phyloP scores from a whole-genome alignment of 2,888 invertebrate genomes.

The Scaptomyza flava region DNA sequence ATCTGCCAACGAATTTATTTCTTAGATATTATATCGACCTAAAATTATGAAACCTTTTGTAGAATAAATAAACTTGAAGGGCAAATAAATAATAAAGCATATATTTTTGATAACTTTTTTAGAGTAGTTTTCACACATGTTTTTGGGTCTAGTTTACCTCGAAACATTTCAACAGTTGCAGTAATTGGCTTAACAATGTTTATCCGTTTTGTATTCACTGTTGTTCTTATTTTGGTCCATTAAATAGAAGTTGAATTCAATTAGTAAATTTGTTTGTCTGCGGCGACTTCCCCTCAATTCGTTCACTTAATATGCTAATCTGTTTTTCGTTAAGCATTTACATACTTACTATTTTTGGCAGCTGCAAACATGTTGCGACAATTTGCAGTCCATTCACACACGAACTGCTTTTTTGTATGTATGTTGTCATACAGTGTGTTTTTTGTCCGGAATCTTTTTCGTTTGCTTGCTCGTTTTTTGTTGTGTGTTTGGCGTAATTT shows the following conservation, averaged over 20 bases:
- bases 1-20: too few relatives aligned
- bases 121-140: not conserved
- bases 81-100: too few relatives aligned
- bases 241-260: slow-evolving; percentile 52
- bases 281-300: slow-evolving; percentile 35
- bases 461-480: slow-evolving; percentile 8
- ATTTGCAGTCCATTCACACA: slow-evolving; percentile 54
- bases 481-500: slow-evolving; percentile 66
- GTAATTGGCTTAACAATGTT: slow-evolving; percentile 62
- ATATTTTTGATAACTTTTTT: not conserved
- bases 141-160: too few relatives aligned
- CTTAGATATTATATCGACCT: too few relatives aligned
- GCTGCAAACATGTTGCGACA: slow-evolving; percentile 33
- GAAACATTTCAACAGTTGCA: slow-evolving; percentile 20
- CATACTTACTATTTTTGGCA: slow-evolving; percentile 5
- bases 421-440: not conserved
- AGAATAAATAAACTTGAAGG: too few relatives aligned
- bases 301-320: slow-evolving; percentile 61
- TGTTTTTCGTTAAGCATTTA: slow-evolving; percentile 31
- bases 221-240: slow-evolving; percentile 28
- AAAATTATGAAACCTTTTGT: too few relatives aligned
- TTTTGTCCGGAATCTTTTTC: not conserved
- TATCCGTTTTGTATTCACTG: slow-evolving; percentile 36
- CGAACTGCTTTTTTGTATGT: not conserved
- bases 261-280: slow-evolving; percentile 57